Evolutionary conservation across 2,888 invertebrate species (phyloP), one percentile per base, ranked within the genome.

Genomic region (Habroteleia sp.): DNA sequence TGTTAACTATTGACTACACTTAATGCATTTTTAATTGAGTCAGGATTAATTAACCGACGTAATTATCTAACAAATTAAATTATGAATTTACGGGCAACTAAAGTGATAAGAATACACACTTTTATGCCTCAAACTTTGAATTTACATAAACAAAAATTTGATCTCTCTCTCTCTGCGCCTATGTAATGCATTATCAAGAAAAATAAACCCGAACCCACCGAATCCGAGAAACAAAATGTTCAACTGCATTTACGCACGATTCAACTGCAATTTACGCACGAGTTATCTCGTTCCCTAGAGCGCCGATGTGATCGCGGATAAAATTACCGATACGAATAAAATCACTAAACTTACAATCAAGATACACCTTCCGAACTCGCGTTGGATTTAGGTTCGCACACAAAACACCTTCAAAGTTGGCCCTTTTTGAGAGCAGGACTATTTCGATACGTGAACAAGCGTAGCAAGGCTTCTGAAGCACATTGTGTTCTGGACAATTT

Each of bases 401-500:
- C 68, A 66, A 50, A 50, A 56, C 74, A 77, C 77, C 77, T 77
- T 44, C 58, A 27, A 62, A 44, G 63, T 52, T 42, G 71, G 68
- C 76, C 77, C 74, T 74, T 76, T 48, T 37, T 68, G 74, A 56
- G 71, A 52, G 42, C 68, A 78, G 76, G 76, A 77, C 76, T 77
- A 78, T 77, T 77, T 77, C 80, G 81, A 81, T 81, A 82, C 80
- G 82, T 84, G 81, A 83, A 84, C 83, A 83, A 85, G 82, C 83
- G 83, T 77, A 81, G 80, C 81, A 78, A 85, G 82, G 84, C 83
- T 85, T 88, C 88, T 88, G 87, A 87, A 82, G 84, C 83, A 84
- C 83, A 82, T 87, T 82, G 83, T 79, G 87, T 85, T 86, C 85
- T 83, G 82, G 74, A 81, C 82, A 85, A 80, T 86, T 88, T 88